phyloP scores from a whole-genome alignment of 1,140 invertebrate genomes.

The Asobara japonica region DNA sequence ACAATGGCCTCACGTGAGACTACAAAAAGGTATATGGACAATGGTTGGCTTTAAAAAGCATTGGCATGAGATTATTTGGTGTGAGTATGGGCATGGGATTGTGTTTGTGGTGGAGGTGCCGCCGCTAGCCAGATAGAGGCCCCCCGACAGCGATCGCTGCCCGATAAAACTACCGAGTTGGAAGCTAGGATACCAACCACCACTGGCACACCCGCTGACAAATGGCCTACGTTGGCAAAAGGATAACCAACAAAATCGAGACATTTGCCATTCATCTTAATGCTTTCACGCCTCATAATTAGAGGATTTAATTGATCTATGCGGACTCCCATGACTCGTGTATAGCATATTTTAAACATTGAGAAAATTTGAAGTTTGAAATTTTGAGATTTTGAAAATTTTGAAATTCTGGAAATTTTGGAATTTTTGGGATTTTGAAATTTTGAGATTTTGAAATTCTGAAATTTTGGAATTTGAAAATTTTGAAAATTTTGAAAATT shows the following conservation, averaged over 20 bases:
- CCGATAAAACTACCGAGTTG: constrained; percentile 25
- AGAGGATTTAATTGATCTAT: not conserved
- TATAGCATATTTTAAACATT: no score
- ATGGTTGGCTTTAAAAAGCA: not conserved
- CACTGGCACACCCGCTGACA: constrained; percentile 30
- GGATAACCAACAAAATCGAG: not conserved
- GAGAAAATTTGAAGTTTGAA: no score
- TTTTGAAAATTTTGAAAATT: no score
- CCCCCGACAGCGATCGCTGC: constrained; percentile 18
- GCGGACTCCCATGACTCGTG: no score
- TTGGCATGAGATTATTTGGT: not conserved
- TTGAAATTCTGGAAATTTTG: no score
- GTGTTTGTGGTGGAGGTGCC: constrained; percentile 6
- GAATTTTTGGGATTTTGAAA: no score
- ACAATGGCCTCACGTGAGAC: constrained; percentile 57
- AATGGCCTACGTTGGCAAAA: constrained; percentile 6
- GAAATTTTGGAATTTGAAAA: no score
- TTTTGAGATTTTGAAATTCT: no score
- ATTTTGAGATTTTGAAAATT: no score
- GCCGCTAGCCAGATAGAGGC: not conserved
- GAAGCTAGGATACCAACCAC: constrained; percentile 35
- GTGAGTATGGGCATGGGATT: not conserved
- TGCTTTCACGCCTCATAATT: not conserved
- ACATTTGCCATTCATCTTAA: constrained; percentile 4
- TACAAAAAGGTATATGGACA: constrained; percentile 33